Evolutionary conservation across 2,113 vertebrate species (phyloP).

Genomic region (Bufo gargarizans): DNA sequence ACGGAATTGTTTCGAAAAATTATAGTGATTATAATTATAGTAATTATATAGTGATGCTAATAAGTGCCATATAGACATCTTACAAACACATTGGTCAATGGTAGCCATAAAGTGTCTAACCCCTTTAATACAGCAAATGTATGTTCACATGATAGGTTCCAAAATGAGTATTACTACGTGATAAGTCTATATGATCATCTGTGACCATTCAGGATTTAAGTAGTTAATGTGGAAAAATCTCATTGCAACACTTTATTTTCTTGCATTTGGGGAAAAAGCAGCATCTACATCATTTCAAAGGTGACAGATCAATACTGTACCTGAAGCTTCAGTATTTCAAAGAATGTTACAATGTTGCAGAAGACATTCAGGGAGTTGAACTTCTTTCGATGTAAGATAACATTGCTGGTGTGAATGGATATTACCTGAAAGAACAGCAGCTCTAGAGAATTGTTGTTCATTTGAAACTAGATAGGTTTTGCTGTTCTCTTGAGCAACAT

Average conservation of each 20-base stretch:
- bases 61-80: too few species aligned
- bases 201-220: not conserved
- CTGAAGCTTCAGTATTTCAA: conserved; percentile 53
- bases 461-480: conserved; percentile 48
- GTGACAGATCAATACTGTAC: conserved; percentile 45
- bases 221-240: conserved; percentile 38
- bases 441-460: conserved; percentile 53
- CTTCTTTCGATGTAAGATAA: conserved; percentile 48
- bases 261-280: conserved; percentile 46
- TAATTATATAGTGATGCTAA: too few species aligned
- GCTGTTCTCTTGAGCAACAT: conserved; percentile 42
- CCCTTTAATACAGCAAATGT: too few species aligned
- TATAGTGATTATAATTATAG: too few species aligned
- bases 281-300: conserved; percentile 54
- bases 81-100: too few species aligned
- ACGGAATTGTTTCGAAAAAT: too few species aligned
- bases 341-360: conserved; percentile 53
- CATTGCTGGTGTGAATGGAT: conserved; percentile 38
- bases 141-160: not conserved
- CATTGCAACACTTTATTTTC: conserved; percentile 34
- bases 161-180: not conserved
- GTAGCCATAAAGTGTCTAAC: too few species aligned
- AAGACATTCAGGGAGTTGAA: conserved; percentile 56
- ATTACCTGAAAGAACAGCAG: conserved; percentile 25
- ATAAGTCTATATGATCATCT: not conserved